These are phyloP conservation scores for Spea multiplicata DNA, from an alignment of 2,113 vertebrate species.

Conservation along the genomic window DNA sequence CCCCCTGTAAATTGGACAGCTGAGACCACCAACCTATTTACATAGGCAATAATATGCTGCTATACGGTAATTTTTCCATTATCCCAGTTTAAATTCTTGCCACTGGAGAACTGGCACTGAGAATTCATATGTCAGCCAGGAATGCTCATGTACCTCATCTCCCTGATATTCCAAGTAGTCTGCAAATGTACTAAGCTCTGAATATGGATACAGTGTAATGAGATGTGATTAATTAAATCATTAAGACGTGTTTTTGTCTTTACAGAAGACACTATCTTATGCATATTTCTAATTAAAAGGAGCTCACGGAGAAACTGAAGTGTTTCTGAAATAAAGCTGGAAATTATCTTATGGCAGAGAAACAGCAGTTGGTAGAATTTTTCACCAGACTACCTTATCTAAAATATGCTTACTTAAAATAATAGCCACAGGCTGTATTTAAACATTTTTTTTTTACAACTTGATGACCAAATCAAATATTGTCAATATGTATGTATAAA, in stretches of 20 bases:
- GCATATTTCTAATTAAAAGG: not conserved
- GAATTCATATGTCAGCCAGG: conserved; percentile 12
- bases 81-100: not conserved
- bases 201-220: not conserved
- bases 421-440: no score
- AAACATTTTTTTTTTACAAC: no score
- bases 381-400: no score
- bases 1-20: conserved; percentile 37
- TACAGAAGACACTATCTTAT: conserved; percentile 1
- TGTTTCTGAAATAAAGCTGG: not conserved
- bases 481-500: no score
- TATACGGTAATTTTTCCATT: conserved; percentile 25
- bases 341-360: not conserved
- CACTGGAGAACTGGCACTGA: not conserved
- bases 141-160: not conserved
- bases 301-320: not conserved
- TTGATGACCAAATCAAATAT: no score
- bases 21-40: conserved; percentile 34
- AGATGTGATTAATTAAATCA: not conserved
- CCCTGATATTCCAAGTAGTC: not conserved
- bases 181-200: not conserved
- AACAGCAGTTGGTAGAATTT: no score
- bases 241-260: not conserved
- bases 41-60: conserved; percentile 27
- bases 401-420: no score